Conservation (phyloP, 1,140 invertebrate genomes). For the Nixonia krombeini region DNA sequence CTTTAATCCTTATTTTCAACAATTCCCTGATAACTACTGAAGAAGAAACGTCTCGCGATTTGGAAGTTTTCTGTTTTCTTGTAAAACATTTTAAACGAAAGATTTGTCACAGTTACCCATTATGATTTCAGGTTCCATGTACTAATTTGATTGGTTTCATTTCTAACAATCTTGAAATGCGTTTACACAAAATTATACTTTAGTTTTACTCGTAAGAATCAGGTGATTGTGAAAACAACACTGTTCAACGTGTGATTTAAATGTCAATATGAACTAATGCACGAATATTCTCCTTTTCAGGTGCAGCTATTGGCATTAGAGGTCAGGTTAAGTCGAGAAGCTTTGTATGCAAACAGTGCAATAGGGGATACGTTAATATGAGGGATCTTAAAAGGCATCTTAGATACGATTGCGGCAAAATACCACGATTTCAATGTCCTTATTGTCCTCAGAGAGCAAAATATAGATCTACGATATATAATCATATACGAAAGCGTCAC, state of each 20-base stretch:
- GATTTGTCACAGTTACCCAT: not conserved
- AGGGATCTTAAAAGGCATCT: constrained; percentile 62
- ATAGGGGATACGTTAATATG: constrained; percentile 50
- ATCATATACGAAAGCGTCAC: constrained; percentile 63
- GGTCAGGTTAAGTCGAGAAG: constrained; percentile 61
- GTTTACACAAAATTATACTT: no score
- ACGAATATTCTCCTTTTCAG: constrained; percentile 38
- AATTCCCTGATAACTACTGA: no score
- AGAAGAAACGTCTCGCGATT: no score
- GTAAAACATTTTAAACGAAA: no score
- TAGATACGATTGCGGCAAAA: constrained; percentile 58
- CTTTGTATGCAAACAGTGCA: constrained; percentile 49
- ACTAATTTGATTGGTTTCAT: no score
- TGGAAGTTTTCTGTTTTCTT: no score
- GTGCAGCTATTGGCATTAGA: constrained; percentile 28
- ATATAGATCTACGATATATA: constrained; percentile 54
- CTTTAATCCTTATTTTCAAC: no score
- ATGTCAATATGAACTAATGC: constrained; percentile 24
- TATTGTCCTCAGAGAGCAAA: constrained; percentile 56
- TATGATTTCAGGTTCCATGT: no score
- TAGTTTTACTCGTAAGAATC: no score
- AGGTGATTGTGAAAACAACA: no score
- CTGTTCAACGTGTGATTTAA: no score
- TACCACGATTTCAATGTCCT: constrained; percentile 61
- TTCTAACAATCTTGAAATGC: no score